Evolutionary conservation across 1,140 invertebrate genomes (phyloP).

Genomic region (Scaptomyza hsui): DNA sequence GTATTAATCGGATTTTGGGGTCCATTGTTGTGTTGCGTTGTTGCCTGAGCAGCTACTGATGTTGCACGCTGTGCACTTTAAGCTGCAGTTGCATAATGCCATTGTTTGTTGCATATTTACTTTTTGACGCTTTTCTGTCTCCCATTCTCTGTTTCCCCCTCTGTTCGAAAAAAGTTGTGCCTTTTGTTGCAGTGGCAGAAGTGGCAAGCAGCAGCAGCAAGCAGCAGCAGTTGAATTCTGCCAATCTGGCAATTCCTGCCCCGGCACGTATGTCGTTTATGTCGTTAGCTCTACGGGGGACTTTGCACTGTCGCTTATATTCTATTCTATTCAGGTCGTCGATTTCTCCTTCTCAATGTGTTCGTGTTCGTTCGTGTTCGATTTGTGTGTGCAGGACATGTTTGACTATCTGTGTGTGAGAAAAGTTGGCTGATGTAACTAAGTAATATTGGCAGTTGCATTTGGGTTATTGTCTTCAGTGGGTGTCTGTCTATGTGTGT

Average conservation of each 20-base stretch:
- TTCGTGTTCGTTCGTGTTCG: constrained; percentile 8
- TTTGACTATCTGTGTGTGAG: constrained; percentile 19
- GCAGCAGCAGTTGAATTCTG: too few relatives aligned
- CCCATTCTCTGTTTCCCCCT: too few relatives aligned
- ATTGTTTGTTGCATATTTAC: constrained; percentile 82
- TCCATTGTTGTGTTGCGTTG: constrained; percentile 53
- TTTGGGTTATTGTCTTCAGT: constrained; percentile 75
- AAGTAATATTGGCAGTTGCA: constrained; percentile 76
- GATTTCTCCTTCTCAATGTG: constrained; percentile 21
- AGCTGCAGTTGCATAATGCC: constrained; percentile 73
- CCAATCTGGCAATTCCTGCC: constrained; percentile 33
- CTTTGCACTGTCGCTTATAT: constrained; percentile 20
- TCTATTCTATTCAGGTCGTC: constrained; percentile 58
- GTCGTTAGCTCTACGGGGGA: constrained; percentile 60
- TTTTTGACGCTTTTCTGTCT: constrained; percentile 73
- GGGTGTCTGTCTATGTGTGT: constrained; percentile 6
- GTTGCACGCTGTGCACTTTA: constrained; percentile 63
- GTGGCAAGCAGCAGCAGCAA: too few relatives aligned
- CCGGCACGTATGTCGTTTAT: constrained; percentile 70
- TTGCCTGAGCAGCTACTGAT: constrained; percentile 14
- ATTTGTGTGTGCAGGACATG: constrained; percentile 26
- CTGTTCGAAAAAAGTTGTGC: constrained; percentile 30
- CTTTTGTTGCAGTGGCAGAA: constrained; percentile 48
- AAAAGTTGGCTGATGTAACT: constrained; percentile 65
- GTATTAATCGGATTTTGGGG: constrained; percentile 76